phyloP scores from a whole-genome alignment of 2,113 vertebrate genomes.

The Pollachius pollachius region DNA sequence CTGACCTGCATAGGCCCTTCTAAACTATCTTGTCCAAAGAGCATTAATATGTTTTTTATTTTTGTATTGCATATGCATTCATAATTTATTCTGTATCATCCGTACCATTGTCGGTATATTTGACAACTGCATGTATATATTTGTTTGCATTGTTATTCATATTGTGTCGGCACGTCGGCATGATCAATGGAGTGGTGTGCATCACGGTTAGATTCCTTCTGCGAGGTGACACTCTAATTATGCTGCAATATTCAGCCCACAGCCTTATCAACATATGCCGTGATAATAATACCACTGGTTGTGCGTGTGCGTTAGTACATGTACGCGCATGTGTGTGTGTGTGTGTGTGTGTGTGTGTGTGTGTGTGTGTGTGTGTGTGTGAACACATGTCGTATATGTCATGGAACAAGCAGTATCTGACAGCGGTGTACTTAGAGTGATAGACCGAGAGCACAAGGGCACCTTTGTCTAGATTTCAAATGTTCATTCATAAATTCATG shows the following conservation, averaged over 20 bases:
- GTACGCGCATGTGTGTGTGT: background rate
- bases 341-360: background rate
- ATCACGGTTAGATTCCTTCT: constrained; percentile 24
- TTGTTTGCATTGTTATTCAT: background rate
- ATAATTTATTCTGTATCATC: constrained; percentile 16
- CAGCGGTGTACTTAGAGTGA: too few relatives aligned
- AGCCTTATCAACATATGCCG: constrained; percentile 44
- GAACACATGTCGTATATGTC: too few relatives aligned
- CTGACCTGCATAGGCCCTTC: constrained; percentile 15
- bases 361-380: too few relatives aligned
- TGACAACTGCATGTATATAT: constrained; percentile 20
- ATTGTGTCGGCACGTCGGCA: constrained; percentile 17
- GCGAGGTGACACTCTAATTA: constrained; percentile 45
- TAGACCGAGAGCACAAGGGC: too few relatives aligned
- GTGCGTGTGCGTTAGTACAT: background rate
- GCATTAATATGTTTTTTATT: background rate
- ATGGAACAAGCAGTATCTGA: too few relatives aligned
- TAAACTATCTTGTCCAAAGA: constrained; percentile 28
- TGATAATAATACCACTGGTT: constrained; percentile 26
- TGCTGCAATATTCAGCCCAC: constrained; percentile 30
- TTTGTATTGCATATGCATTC: background rate
- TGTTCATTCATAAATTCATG: too few relatives aligned
- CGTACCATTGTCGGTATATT: constrained; percentile 16
- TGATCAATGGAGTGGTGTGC: constrained; percentile 39
- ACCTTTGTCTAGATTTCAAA: too few relatives aligned